A percentile compares a stretch with the other conserved stretches of the same genome.
Conservation (phyloP, 2,797 vertebrate species). For the Scyliorhinus canicula region DNA sequence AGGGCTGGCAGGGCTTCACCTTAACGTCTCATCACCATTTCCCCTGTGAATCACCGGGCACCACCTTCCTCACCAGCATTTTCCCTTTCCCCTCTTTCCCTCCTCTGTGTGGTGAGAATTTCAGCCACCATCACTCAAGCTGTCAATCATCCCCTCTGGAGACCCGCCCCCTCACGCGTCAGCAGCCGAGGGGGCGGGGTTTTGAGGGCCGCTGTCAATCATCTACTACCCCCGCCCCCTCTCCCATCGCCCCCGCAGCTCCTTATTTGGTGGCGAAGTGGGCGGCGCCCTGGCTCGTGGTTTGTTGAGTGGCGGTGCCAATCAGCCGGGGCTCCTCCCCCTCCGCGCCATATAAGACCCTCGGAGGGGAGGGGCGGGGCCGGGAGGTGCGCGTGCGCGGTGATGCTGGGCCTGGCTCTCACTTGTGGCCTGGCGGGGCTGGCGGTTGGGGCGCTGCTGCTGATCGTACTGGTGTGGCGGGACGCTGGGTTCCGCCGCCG, state of each 20-base stretch:
- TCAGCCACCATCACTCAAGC: not conserved
- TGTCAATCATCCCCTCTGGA: not conserved
- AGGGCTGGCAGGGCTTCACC: too few species aligned
- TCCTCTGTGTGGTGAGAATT: not conserved
- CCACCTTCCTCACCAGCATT: not conserved
- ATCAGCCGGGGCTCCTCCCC: not conserved
- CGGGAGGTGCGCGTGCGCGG: not conserved
- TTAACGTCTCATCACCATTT: not conserved
- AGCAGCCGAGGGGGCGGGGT: not conserved
- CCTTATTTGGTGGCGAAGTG: not conserved
- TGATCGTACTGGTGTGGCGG: not conserved
- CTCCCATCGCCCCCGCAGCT: too few species aligned
- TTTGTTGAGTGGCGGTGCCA: not conserved
- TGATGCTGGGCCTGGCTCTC: not conserved
- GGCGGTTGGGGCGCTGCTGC: not conserved
- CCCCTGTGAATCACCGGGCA: not conserved
- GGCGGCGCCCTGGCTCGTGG: not conserved
- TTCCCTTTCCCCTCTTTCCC: not conserved
- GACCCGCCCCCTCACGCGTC: not conserved
- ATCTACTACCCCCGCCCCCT: not conserved
- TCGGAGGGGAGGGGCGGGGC: not conserved
- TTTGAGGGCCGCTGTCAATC: not conserved
- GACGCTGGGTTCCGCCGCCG: not conserved
- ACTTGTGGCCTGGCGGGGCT: not conserved
- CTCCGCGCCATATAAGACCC: not conserved